Evolutionary conservation across 2,113 vertebrate species (phyloP).

Genomic region (Verasper variegatus): DNA sequence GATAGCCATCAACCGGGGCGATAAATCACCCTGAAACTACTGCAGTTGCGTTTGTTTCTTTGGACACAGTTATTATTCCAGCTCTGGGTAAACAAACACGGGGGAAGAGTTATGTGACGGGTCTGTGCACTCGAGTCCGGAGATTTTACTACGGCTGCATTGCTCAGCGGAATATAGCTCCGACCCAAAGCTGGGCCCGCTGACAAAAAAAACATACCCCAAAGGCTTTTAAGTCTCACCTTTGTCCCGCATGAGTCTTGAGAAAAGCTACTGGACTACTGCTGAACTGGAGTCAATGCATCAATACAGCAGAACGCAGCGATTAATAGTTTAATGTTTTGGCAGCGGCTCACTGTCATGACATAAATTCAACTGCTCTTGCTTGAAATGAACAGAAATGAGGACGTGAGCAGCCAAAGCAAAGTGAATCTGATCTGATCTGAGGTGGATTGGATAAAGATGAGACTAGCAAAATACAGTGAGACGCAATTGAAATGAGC

Average conservation of each 20-base stretch:
- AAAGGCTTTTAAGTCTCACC: slow-evolving; percentile 64
- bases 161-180: slow-evolving; percentile 66
- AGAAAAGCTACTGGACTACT: slow-evolving; percentile 72
- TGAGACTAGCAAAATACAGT: slow-evolving; percentile 4
- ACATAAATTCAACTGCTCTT: slow-evolving; percentile 4
- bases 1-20: slow-evolving; percentile 59
- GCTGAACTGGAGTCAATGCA: slow-evolving; percentile 63
- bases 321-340: slow-evolving; percentile 18
- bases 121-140: slow-evolving; percentile 38
- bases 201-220: slow-evolving; percentile 79
- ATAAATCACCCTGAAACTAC: slow-evolving; percentile 69
- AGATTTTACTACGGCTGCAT: slow-evolving; percentile 57
- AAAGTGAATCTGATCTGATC: slow-evolving; percentile 5
- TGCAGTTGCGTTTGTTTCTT: slow-evolving; percentile 56
- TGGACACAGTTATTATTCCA: slow-evolving; percentile 67
- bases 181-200: slow-evolving; percentile 58
- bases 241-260: slow-evolving; percentile 49
- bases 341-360: slow-evolving; percentile 16
- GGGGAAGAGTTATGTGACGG: slow-evolving; percentile 70
- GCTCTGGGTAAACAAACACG: slow-evolving; percentile 71
- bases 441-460: neutral
- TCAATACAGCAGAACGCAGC: slow-evolving; percentile 24
- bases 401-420: neutral
- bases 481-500: slow-evolving; percentile 30
- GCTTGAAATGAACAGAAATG: slow-evolving; percentile 4